Conservation (phyloP, 2,888 invertebrate genomes). For the Cataglyphis livida region DNA sequence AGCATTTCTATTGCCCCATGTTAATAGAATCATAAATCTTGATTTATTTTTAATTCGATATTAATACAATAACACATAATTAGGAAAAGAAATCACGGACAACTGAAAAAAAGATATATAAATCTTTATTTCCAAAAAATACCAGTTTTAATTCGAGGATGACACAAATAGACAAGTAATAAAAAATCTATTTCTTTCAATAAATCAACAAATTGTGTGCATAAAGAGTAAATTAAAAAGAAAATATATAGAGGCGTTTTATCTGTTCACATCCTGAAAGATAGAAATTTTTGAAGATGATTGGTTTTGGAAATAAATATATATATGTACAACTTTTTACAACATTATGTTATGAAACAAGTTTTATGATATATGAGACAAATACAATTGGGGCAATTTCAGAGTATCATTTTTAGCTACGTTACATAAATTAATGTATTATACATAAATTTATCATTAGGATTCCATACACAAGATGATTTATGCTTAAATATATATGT, state of each 20-base stretch:
- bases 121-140: constrained; percentile 17
- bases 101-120: not conserved
- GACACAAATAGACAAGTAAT: not conserved
- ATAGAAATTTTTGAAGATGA: constrained; percentile 7
- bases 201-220: not conserved
- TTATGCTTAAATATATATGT: constrained; percentile 14
- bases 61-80: not conserved
- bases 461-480: not conserved
- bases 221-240: constrained; percentile 7
- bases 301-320: constrained; percentile 20
- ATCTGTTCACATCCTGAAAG: not conserved
- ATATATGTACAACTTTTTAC: constrained; percentile 1
- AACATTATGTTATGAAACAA: not conserved
- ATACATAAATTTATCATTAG: constrained; percentile 6
- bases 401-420: constrained; percentile 13
- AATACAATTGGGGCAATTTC: not conserved
- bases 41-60: not conserved
- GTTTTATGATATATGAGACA: not conserved
- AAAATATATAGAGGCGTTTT: not conserved
- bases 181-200: not conserved
- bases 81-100: not conserved
- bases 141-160: not conserved
- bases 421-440: constrained; percentile 36
- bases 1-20: constrained; percentile 11
- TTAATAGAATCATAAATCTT: not conserved